phyloP scores from a whole-genome alignment of 1,140 invertebrate genomes.

The Nasonia vitripennis region DNA sequence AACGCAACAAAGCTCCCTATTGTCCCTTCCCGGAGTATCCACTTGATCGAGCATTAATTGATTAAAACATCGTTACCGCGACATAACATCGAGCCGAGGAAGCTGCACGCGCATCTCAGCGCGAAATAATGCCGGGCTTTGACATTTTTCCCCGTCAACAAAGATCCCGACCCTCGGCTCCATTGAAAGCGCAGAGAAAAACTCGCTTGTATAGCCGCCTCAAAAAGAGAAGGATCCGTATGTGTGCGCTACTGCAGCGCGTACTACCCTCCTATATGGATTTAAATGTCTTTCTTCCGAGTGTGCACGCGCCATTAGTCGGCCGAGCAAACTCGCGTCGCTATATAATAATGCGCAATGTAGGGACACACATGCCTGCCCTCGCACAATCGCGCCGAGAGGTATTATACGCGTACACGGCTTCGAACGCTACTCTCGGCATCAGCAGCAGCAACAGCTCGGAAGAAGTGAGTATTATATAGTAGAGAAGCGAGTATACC shows the following conservation, averaged over 20 bases:
- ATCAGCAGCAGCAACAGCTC: no score
- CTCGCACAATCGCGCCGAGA: not conserved
- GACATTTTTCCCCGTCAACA: constrained; percentile 45
- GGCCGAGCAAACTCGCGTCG: not conserved
- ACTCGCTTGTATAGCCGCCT: not conserved
- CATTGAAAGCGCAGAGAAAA: constrained; percentile 10
- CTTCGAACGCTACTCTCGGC: not conserved
- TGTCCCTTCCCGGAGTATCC: not conserved
- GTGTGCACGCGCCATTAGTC: constrained; percentile 37
- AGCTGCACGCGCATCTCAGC: constrained; percentile 19
- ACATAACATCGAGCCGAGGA: constrained; percentile 31
- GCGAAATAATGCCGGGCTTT: constrained; percentile 36
- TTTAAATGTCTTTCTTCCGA: constrained; percentile 53
- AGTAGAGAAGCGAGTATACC: constrained; percentile 7
- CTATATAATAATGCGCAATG: not conserved
- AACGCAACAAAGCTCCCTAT: constrained; percentile 4
- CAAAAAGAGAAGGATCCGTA: not conserved
- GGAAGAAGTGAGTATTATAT: not conserved
- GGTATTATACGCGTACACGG: constrained; percentile 2
- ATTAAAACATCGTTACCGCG: constrained; percentile 46
- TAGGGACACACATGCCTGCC: constrained; percentile 4
- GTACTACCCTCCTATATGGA: constrained; percentile 11
- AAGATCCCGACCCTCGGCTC: not conserved
- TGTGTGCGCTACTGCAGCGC: no score
- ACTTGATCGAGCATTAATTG: constrained; percentile 44